These are phyloP conservation scores for Maconellicoccus hirsutus DNA, from an alignment of 1,140 invertebrate genomes.

Conservation along the genomic window DNA sequence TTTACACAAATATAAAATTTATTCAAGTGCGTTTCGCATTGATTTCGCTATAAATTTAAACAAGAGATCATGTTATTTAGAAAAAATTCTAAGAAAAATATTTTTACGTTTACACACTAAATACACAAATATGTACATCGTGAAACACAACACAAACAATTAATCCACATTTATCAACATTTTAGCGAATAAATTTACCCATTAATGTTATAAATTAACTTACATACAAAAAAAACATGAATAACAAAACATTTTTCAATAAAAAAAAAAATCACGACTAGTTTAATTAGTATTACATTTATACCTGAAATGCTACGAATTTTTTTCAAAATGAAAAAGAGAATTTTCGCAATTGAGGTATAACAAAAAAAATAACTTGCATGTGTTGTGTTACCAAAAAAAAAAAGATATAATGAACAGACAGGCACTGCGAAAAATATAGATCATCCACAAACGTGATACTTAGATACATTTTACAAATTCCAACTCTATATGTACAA, in stretches of 20 bases:
- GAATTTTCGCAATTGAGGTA: not conserved
- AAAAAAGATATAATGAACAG: not conserved
- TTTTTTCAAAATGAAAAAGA: not conserved
- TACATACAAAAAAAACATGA: not conserved
- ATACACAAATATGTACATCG: conserved; percentile 7
- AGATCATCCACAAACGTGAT: not conserved
- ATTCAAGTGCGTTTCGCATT: not conserved
- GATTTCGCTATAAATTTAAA: conserved; percentile 3
- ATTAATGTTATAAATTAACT: not conserved
- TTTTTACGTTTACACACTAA: conserved; percentile 11
- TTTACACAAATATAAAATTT: too few relatives aligned
- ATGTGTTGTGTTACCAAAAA: conserved; percentile 9
- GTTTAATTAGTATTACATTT: not conserved
- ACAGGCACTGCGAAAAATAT: conserved; percentile 16
- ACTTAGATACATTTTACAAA: conserved; percentile 12
- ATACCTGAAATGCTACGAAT: not conserved
- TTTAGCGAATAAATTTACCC: not conserved
- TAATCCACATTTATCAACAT: not conserved
- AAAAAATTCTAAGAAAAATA: conserved; percentile 8
- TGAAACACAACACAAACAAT: conserved; percentile 15
- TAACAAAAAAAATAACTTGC: not conserved
- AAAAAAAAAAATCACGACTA: not conserved
- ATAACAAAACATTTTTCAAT: not conserved
- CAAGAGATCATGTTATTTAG: conserved; percentile 16
- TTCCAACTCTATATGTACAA: conserved; percentile 6